Conservation (phyloP, 2,113 vertebrate species). For the Rafetus swinhoei region DNA sequence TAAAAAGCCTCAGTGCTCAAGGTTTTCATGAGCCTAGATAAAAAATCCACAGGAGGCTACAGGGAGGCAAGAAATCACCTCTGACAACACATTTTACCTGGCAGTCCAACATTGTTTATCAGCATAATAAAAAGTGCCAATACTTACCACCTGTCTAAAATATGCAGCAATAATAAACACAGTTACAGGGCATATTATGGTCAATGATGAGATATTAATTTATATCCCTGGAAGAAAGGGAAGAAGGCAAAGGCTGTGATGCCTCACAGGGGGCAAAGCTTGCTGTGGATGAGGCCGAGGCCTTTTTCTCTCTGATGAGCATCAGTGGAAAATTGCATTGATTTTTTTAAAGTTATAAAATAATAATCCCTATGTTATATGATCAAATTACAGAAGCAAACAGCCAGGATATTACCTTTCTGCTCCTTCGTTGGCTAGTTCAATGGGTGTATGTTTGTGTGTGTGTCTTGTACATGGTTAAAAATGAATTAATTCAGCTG, state of each 20-base stretch:
- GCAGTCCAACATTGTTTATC: constrained; percentile 74
- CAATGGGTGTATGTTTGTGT: rapidly evolving
- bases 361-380: constrained; percentile 47
- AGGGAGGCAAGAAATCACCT: constrained; percentile 73
- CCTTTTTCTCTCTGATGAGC: constrained; percentile 53
- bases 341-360: constrained; percentile 36
- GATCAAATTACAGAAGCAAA: constrained; percentile 63
- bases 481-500: neutral
- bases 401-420: constrained; percentile 19
- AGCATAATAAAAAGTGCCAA: constrained; percentile 81
- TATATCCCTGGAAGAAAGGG: constrained; percentile 41
- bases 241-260: constrained; percentile 13
- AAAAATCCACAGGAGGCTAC: constrained; percentile 36
- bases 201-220: constrained; percentile 74
- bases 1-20: neutral
- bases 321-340: constrained; percentile 48
- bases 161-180: constrained; percentile 76
- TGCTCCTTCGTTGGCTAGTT: neutral
- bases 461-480: neutral
- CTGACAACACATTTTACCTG: constrained; percentile 71
- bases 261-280: constrained; percentile 28
- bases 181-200: constrained; percentile 67
- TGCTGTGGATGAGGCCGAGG: constrained; percentile 30
- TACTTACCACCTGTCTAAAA: constrained; percentile 76
- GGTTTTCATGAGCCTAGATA: constrained; percentile 22